Base-by-base conservation (phyloP, 2,113 vertebrate genomes). In the Ivindomyrus marchei region DNA sequence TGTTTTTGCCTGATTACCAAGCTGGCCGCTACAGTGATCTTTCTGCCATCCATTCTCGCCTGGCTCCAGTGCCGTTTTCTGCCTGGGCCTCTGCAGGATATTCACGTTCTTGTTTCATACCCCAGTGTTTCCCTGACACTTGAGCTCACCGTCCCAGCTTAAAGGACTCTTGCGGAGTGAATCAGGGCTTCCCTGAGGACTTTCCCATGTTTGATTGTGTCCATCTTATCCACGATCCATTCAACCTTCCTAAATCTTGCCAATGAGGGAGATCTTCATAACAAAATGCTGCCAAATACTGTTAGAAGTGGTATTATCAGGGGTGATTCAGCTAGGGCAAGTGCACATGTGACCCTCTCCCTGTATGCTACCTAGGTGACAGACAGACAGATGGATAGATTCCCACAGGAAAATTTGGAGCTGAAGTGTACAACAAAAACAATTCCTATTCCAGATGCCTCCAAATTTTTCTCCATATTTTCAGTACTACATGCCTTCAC, bases 131-230 rank as follows among this genome's bases (percentile, higher is more conserved):
- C 74, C 74, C 39, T 80, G 74, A 19, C 74, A 80, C 74, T 42
- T 80, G 1, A 8, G 74, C 31, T 42, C 36, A 80, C 74, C 8
- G 0, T 80, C 36, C 74, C 2, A 0, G 13, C 36, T 80, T 39
- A 80, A 80, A 42, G 36, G 36, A 80, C 17, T 42, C 36, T 80
- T 42, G 31, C 17, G 5, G 31, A 80, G 36, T 39, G 74, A 36
- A 80, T 80, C 36, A 70, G 62, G 62, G 62, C 74, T 80, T 80
- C 74, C 74, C 74, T 80, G 74, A 80, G 74, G 74, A 80, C 13
- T 36, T 39, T 77, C 36, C 74, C 31, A 70, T 70, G 74, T 42
- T 80, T 39, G 13, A 42, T 80, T 80, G 36, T 80, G 74, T 80
- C 36, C 36, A 42, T 80, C 31, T 42, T 39, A 42, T 19, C 36